Evolutionary conservation across 2,888 invertebrate species (phyloP), one percentile per base, ranked within the genome.

Genomic region (Pemphredon lugubris): DNA sequence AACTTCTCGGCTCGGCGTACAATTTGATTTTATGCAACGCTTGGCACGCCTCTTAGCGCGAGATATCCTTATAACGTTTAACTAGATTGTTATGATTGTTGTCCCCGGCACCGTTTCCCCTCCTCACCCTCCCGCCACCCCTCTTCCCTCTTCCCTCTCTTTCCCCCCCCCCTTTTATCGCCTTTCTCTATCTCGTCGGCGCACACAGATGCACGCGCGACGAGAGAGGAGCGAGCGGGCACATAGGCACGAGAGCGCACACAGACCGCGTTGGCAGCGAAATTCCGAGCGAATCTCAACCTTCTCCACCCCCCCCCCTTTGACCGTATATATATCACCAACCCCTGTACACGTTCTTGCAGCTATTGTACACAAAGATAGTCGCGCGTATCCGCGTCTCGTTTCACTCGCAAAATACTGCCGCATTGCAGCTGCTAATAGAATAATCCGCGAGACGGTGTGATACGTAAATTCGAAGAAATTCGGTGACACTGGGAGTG

Each of bases 21-120:
- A 88, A 89, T 89, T 89, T 89, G 89, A 89, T 89, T 89, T 89
- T 89, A 89, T 89, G 89, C 89, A 89, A 89, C 87, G 87, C 87
- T 89, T 87, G 88, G 88, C 89, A 88, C 88, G 88, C 87, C 89
- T 89, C 89, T 89, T 89, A 89, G 86, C 87, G 83, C 83, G 81
- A 86, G 88, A 88, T 88, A 89, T 89, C 88, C 88, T 88, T 88
- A 86, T 87, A 88, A 86, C 88, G 85, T 88, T 89, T 88, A 89
- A 88, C 88, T 89, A 88, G 88, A 88, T 87, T 88, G 87, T 88
- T 88, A 88, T 89, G 87, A 89, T 88, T 88, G 88, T 88, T 88
- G 86, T 89, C 85, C 83, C 81, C 80, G 73, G 81, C 82, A 81
- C 83, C 79, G 72, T 78, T 77, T 65, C 65, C 37, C 65, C 44